Evolutionary conservation across 2,797 vertebrate genomes (phyloP).

Genomic region (Bradypodion pumilum): DNA sequence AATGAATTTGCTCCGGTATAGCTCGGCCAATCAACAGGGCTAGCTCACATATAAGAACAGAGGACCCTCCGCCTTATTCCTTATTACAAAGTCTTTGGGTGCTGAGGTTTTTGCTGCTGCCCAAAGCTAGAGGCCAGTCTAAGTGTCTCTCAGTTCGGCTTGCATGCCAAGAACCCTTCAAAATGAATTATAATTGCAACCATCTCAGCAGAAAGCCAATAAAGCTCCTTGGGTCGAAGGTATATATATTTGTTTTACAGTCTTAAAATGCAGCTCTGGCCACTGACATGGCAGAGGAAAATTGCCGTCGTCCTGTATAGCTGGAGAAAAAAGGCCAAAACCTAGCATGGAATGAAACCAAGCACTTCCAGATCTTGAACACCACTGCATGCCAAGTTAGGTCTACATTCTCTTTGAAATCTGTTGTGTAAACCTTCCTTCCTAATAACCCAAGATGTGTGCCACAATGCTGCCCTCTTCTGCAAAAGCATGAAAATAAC

Average conservation of each 20-base stretch:
- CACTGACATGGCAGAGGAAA: too few relatives aligned
- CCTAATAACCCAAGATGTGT: conserved; percentile 38
- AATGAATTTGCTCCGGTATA: conserved; percentile 35
- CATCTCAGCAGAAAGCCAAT: background rate
- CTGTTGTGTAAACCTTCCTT: background rate
- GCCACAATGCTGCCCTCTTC: conserved; percentile 79
- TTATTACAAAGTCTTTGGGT: conserved; percentile 56
- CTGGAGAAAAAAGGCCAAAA: background rate
- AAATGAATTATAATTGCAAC: too few relatives aligned
- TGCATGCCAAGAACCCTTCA: background rate
- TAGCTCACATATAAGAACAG: conserved; percentile 62
- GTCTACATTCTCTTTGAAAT: background rate
- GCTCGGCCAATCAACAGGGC: conserved; percentile 40
- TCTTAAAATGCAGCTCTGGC: background rate
- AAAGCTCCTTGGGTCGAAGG: too few relatives aligned
- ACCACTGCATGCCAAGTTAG: background rate
- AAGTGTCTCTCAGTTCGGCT: background rate
- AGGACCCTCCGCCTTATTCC: conserved; percentile 60
- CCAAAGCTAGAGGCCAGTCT: conserved; percentile 49
- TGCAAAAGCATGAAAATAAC: conserved; percentile 53
- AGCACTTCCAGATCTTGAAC: background rate
- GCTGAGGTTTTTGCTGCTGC: conserved; percentile 72
- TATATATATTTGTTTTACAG: too few relatives aligned
- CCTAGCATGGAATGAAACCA: background rate
- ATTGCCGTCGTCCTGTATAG: background rate